Evolutionary conservation across 1,140 invertebrate species (phyloP).

Genomic region (Zelostemma sp.): DNA sequence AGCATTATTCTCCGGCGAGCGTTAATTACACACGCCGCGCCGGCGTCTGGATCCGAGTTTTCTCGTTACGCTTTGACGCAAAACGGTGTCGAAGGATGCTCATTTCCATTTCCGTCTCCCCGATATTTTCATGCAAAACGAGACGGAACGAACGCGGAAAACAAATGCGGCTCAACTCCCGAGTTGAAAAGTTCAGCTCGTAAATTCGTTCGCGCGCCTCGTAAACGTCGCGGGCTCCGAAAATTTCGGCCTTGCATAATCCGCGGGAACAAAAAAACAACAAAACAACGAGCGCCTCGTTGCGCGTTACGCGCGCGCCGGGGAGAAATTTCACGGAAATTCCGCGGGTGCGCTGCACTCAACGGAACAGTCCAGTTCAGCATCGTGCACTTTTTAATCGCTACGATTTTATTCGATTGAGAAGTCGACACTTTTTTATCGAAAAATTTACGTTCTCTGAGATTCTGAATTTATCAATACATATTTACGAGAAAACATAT

Average conservation of each 20-base stretch:
- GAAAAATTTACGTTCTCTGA: no score
- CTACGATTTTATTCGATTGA: no score
- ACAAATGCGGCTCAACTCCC: no score
- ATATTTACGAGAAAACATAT: no score
- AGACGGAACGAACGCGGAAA: no score
- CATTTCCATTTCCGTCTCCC: constrained; percentile 47
- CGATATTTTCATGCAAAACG: no score
- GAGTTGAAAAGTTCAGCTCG: no score
- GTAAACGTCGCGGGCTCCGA: background rate
- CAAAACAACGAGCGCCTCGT: constrained; percentile 16
- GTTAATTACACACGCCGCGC: constrained; percentile 41
- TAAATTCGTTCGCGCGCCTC: no score
- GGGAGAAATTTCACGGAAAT: constrained; percentile 42
- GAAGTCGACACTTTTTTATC: no score
- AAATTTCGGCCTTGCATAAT: constrained; percentile 13
- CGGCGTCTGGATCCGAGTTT: constrained; percentile 45
- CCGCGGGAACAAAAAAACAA: background rate
- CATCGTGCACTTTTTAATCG: background rate
- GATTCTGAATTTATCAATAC: no score
- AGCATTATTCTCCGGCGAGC: constrained; percentile 28
- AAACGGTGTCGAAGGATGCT: constrained; percentile 49
- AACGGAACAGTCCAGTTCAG: constrained; percentile 15
- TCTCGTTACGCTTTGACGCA: constrained; percentile 50
- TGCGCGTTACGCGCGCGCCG: constrained; percentile 16
- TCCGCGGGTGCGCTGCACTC: constrained; percentile 15